Conservation (phyloP, 1,140 invertebrate genomes). For the Lepeophtheirus salmonis region DNA sequence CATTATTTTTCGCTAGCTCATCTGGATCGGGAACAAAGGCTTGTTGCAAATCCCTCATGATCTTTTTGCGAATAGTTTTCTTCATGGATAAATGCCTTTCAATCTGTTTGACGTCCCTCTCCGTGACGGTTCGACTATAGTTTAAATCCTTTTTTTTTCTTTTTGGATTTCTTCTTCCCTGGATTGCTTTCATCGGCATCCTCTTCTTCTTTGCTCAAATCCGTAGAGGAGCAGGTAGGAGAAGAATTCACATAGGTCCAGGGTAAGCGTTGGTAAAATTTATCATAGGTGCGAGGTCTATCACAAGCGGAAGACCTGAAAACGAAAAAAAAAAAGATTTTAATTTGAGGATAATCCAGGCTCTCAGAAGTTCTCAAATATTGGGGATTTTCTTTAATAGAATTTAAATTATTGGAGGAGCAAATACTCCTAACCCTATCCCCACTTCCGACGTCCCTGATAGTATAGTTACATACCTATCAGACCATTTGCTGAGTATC, state of each 20-base stretch:
- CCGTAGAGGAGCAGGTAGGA: background rate
- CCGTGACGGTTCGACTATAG: constrained; percentile 38
- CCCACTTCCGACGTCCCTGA: no score
- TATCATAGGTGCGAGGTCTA: background rate
- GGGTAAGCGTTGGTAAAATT: background rate
- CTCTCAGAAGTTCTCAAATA: background rate
- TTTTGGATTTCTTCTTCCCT: background rate
- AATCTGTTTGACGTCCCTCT: constrained; percentile 49
- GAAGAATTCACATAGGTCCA: background rate
- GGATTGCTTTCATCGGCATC: no score
- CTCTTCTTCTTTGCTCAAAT: background rate
- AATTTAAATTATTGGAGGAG: no score
- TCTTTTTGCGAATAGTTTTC: constrained; percentile 63
- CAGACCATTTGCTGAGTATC: no score
- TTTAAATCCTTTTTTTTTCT: background rate
- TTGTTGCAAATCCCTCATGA: constrained; percentile 54
- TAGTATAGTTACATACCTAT: no score
- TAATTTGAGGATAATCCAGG: background rate
- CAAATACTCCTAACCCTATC: no score
- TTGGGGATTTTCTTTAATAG: background rate
- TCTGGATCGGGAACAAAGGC: no score
- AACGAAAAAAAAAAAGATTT: background rate
- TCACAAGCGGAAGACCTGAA: background rate
- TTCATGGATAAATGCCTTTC: constrained; percentile 66
- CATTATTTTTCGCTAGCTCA: no score